Evolutionary conservation across 2,113 vertebrate genomes (phyloP).

Genomic region (Sceloporus tristichus): DNA sequence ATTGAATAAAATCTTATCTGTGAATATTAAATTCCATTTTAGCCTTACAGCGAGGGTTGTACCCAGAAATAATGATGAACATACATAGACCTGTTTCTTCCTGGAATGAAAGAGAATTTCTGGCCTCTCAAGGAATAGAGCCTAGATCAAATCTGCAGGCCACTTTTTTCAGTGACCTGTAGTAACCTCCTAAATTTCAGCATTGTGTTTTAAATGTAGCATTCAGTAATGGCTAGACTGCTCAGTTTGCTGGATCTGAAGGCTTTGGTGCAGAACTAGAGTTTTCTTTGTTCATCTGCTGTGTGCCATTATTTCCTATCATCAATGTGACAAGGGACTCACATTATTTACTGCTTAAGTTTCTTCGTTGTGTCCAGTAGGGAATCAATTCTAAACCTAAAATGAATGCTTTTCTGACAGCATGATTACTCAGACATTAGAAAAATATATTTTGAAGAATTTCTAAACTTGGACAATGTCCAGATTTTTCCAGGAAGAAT

Average conservation of each 20-base stretch:
- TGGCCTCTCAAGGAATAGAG: slow-evolving; percentile 1
- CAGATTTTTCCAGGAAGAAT: neutral
- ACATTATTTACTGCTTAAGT: slow-evolving; percentile 17
- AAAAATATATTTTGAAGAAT: neutral
- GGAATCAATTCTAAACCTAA: slow-evolving; percentile 27
- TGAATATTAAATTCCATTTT: too few species aligned
- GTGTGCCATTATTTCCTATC: neutral
- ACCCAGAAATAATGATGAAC: neutral
- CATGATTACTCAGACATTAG: neutral
- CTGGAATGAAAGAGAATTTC: neutral
- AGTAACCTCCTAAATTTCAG: slow-evolving; percentile 40
- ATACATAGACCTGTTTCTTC: neutral
- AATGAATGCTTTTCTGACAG: slow-evolving; percentile 40
- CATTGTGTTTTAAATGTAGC: slow-evolving; percentile 34
- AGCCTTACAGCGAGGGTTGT: neutral
- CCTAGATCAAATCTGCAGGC: neutral
- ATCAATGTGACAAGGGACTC: slow-evolving; percentile 19
- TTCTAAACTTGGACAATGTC: neutral
- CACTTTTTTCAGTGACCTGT: slow-evolving; percentile 11
- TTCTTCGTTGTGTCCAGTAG: slow-evolving; percentile 47
- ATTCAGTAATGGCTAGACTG: slow-evolving; percentile 33
- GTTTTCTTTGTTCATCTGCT: slow-evolving; percentile 27
- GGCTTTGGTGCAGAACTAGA: slow-evolving; percentile 45
- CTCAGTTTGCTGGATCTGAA: slow-evolving; percentile 37
- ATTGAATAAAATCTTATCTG: neutral